phyloP scores from a whole-genome alignment of 2,888 invertebrate genomes.

The Drosophila helvetica region DNA sequence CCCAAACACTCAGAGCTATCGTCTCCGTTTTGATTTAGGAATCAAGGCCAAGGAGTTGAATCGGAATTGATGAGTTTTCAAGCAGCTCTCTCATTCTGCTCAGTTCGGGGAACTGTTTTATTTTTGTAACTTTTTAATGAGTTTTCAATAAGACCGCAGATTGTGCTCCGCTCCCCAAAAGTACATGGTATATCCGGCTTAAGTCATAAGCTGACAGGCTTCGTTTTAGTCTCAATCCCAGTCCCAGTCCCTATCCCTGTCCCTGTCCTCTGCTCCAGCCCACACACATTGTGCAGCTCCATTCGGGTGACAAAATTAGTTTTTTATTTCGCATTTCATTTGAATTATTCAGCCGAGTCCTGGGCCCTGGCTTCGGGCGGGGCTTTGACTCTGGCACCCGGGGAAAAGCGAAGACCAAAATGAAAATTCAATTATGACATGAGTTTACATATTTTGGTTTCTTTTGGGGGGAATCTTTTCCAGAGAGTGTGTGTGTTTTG shows the following conservation, averaged over 20 bases:
- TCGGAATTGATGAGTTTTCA: constrained; percentile 5
- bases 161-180: constrained; percentile 1
- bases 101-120: constrained; percentile 11
- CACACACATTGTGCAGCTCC: constrained; percentile 14
- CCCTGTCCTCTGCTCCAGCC: not conserved
- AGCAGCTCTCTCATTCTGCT: not conserved
- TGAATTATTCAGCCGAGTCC: constrained; percentile 57
- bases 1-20: not conserved
- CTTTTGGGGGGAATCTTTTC: too few species aligned
- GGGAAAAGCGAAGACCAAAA: constrained; percentile 44
- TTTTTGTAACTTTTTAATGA: constrained; percentile 65
- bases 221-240: not conserved
- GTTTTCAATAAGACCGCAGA: constrained; percentile 58
- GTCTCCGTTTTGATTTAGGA: not conserved
- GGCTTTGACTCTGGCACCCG: constrained; percentile 5
- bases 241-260: not conserved
- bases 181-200: constrained; percentile 28
- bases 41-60: constrained; percentile 8
- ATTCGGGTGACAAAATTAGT: constrained; percentile 58
- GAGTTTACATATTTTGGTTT: constrained; percentile 59
- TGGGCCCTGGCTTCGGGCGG: constrained; percentile 15
- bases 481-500: not conserved
- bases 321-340: constrained; percentile 52
- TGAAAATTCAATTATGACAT: constrained; percentile 75
- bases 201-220: constrained; percentile 33